Conservation (phyloP, 2,888 invertebrate genomes). For the Danaus chrysippus region DNA sequence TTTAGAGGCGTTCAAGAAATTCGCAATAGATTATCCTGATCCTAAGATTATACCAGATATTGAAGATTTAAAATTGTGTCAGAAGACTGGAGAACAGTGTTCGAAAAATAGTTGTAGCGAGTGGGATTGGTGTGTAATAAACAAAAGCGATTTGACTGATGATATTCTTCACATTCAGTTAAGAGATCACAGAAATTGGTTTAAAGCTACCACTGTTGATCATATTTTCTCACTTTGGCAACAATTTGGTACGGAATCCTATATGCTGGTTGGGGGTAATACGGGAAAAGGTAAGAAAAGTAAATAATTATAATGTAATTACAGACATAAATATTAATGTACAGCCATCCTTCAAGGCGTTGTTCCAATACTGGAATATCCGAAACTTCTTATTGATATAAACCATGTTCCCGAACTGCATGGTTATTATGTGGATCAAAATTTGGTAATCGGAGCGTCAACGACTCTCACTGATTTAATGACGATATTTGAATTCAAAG, state of each 20-base stretch:
- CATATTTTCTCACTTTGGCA: constrained; percentile 75
- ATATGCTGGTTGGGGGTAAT: constrained; percentile 82
- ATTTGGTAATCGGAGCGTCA: constrained; percentile 80
- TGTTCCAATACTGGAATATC: constrained; percentile 57
- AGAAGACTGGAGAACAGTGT: constrained; percentile 29
- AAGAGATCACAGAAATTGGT: constrained; percentile 67
- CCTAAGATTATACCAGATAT: constrained; percentile 55
- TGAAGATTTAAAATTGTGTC: constrained; percentile 42
- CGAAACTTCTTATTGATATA: constrained; percentile 82
- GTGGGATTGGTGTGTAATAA: constrained; percentile 46
- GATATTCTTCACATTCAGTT: constrained; percentile 51
- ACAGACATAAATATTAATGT: neutral
- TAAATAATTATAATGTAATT: neutral
- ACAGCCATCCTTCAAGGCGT: constrained; percentile 49
- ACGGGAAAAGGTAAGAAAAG: constrained; percentile 36
- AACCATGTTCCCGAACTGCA: constrained; percentile 78
- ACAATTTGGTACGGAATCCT: constrained; percentile 66
- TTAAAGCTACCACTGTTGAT: constrained; percentile 69
- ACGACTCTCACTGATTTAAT: constrained; percentile 77
- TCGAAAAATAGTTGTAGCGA: constrained; percentile 25
- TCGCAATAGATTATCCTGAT: constrained; percentile 79
- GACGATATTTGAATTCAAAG: constrained; percentile 61
- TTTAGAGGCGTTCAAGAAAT: constrained; percentile 87
- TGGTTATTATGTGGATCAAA: constrained; percentile 54
- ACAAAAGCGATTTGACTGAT: constrained; percentile 69